Evolutionary conservation across 2,888 invertebrate genomes (phyloP).

Genomic region (Catocala nupta): DNA sequence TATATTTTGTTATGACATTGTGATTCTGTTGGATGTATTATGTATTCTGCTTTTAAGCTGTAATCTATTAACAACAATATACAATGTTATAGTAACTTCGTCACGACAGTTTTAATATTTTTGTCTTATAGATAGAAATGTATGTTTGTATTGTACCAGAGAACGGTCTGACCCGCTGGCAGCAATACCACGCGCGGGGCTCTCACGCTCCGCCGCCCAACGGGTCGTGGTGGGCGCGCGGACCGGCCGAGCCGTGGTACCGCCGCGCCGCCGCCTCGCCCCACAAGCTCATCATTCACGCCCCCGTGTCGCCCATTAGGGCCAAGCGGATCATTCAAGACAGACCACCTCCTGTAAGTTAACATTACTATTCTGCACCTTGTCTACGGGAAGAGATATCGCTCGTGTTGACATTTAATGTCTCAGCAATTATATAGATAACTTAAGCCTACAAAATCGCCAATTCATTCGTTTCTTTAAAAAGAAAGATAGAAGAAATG

Average conservation of each 20-base stretch:
- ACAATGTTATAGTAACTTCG: too few relatives aligned
- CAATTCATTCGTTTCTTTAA: too few relatives aligned
- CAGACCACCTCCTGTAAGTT: constrained; percentile 66
- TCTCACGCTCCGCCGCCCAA: constrained; percentile 68
- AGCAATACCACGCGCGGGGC: constrained; percentile 73
- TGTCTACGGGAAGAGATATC: background rate
- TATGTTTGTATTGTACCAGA: constrained; percentile 53
- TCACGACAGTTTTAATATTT: too few relatives aligned
- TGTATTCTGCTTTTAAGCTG: too few relatives aligned
- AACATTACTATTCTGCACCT: background rate
- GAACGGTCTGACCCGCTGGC: constrained; percentile 80
- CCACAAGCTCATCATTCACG: constrained; percentile 69
- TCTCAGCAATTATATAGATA: too few relatives aligned
- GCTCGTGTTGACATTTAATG: too few relatives aligned
- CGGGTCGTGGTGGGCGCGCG: constrained; percentile 71
- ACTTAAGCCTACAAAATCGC: too few relatives aligned
- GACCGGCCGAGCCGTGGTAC: constrained; percentile 75
- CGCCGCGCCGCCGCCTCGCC: constrained; percentile 69
- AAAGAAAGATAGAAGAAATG: too few relatives aligned
- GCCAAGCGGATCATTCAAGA: constrained; percentile 64
- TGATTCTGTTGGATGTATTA: too few relatives aligned
- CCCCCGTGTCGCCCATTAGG: constrained; percentile 69
- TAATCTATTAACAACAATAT: too few relatives aligned
- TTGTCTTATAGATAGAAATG: too few relatives aligned
- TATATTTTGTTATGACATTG: too few relatives aligned